These are phyloP conservation scores for Morone saxatilis DNA, from an alignment of 2,113 vertebrate species.

Conservation along the genomic window DNA sequence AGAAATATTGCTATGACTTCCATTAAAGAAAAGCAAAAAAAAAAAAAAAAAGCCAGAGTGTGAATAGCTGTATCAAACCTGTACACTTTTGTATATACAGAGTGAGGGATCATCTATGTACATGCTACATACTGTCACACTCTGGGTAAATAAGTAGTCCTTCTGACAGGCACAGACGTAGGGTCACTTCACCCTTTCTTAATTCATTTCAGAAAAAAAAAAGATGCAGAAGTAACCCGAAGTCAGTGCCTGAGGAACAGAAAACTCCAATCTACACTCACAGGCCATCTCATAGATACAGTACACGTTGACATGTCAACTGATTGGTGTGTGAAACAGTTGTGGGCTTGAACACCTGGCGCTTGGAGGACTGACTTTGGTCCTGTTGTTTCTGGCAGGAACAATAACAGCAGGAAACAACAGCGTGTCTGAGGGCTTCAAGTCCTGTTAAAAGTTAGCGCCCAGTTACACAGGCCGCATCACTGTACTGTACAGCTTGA, in stretches of 20 bases:
- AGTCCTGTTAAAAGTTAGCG: constrained; percentile 8
- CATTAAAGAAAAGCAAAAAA: constrained; percentile 67
- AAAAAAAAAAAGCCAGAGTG: constrained; percentile 70
- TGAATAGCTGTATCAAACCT: constrained; percentile 81
- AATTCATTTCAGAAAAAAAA: constrained; percentile 22
- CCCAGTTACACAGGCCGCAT: constrained; percentile 15
- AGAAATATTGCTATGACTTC: constrained; percentile 83
- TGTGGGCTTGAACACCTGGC: constrained; percentile 69
- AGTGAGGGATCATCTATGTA: constrained; percentile 76
- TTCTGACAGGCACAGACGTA: constrained; percentile 43
- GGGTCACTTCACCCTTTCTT: constrained; percentile 44
- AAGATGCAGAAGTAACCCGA: constrained; percentile 41
- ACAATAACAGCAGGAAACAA: constrained; percentile 43
- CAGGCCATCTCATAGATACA: constrained; percentile 60
- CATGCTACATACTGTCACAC: constrained; percentile 81
- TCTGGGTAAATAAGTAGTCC: constrained; percentile 64
- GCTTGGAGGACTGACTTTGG: constrained; percentile 57
- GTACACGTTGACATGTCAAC: constrained; percentile 58
- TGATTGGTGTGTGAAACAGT: constrained; percentile 62
- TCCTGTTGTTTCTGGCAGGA: constrained; percentile 63
- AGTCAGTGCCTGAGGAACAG: constrained; percentile 39
- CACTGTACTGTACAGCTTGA: background rate
- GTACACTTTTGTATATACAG: constrained; percentile 76
- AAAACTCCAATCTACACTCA: constrained; percentile 22
- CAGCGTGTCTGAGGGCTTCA: constrained; percentile 35